These are phyloP conservation scores for Leptodirus hochenwartii DNA, from an alignment of 2,888 invertebrate genomes.

Conservation along the genomic window DNA sequence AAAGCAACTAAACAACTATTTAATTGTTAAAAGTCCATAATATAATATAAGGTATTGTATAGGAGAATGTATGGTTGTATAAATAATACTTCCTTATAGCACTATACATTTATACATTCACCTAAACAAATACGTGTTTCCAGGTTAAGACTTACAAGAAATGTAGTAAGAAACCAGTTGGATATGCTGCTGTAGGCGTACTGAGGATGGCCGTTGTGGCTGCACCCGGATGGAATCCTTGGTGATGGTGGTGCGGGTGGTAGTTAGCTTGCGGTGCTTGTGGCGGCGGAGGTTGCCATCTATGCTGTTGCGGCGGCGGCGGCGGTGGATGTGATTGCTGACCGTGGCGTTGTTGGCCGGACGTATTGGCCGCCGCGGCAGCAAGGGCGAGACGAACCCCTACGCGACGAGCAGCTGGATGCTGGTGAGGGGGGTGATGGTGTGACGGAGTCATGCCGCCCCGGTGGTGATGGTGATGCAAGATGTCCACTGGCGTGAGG, in stretches of 20 bases:
- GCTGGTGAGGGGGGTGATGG: no score
- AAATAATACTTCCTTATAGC: no score
- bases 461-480: constrained; percentile 9
- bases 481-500: constrained; percentile 1
- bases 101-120: no score
- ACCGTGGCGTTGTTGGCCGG: constrained; percentile 12
- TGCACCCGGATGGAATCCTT: no score
- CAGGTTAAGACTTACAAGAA: constrained; percentile 53
- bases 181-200: constrained; percentile 38
- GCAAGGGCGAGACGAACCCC: constrained; percentile 11
- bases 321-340: constrained; percentile 15
- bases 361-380: constrained; percentile 3
- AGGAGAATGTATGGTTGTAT: no score
- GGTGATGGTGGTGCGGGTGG: constrained; percentile 28
- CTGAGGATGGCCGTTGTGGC: constrained; percentile 30
- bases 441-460: constrained; percentile 7
- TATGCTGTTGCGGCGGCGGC: constrained; percentile 13
- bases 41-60: no score
- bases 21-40: no score
- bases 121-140: no score
- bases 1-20: no score
- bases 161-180: constrained; percentile 70
- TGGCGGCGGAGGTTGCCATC: constrained; percentile 13
- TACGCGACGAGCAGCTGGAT: constrained; percentile 10
- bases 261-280: no score